Percentiles rank a stretch among this genome's conserved stretches.
Evolutionary conservation across 1,140 invertebrate genomes (phyloP).

Genomic region (Apolygus lucorum): DNA sequence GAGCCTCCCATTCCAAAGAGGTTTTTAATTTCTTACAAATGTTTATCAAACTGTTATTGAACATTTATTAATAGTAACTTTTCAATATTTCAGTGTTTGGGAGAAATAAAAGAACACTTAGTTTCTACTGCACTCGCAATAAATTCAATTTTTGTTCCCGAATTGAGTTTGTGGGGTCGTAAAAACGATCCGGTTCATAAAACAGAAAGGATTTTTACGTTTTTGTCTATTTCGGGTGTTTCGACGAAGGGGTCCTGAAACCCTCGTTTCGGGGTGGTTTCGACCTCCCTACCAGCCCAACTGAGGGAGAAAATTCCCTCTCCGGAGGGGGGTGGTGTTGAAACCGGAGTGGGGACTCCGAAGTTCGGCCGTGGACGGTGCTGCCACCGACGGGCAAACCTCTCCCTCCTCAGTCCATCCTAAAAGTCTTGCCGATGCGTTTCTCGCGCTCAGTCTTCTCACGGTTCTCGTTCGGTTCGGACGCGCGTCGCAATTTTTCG

Average conservation of each 20-base stretch:
- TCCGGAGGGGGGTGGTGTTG: neutral
- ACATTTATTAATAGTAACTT: neutral
- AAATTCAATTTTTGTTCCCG: too few relatives aligned
- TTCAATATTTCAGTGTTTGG: too few relatives aligned
- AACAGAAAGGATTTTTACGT: too few relatives aligned
- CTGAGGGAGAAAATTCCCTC: neutral
- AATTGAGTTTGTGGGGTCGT: too few relatives aligned
- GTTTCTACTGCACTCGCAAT: too few relatives aligned
- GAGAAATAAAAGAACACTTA: too few relatives aligned
- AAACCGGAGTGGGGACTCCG: neutral
- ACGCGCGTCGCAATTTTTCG: constrained; percentile 1
- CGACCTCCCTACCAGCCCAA: too few relatives aligned
- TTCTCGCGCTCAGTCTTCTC: constrained; percentile 4
- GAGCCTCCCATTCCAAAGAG: too few relatives aligned
- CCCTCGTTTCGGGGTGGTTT: neutral
- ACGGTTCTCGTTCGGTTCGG: neutral
- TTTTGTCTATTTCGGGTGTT: too few relatives aligned
- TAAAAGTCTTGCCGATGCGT: neutral
- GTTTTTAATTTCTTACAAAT: too few relatives aligned
- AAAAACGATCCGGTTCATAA: too few relatives aligned
- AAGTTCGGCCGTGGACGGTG: neutral
- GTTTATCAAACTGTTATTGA: too few relatives aligned
- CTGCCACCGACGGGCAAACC: neutral
- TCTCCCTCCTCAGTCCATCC: neutral
- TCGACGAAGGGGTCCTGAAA: neutral